phyloP scores from a whole-genome alignment of 2,888 invertebrate genomes.

The Fragum fragum region DNA sequence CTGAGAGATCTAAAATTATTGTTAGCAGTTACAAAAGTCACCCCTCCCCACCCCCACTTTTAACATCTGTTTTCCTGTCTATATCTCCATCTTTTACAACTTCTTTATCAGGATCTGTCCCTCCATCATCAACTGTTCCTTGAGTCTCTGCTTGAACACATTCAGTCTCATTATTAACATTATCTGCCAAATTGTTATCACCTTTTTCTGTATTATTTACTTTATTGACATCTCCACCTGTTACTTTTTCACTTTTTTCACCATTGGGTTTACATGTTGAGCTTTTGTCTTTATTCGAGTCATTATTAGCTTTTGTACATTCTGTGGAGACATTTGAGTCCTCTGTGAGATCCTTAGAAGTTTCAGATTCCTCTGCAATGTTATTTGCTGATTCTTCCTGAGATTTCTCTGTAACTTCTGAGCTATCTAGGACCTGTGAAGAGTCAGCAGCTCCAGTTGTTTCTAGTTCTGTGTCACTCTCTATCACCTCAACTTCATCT shows the following conservation, averaged over 20 bases:
- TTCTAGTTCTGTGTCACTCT: slow-evolving; percentile 52
- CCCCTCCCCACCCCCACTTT: slow-evolving; percentile 12
- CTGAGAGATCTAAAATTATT: no score
- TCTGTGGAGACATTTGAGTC: neutral
- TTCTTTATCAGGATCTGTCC: neutral
- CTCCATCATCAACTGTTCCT: neutral
- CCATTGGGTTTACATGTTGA: neutral
- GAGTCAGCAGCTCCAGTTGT: neutral
- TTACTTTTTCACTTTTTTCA: neutral
- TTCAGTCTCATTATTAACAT: neutral
- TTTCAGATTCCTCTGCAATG: neutral
- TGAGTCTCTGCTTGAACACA: neutral
- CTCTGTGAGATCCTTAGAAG: neutral
- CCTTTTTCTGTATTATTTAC: neutral
- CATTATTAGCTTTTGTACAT: neutral
- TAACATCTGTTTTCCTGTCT: neutral
- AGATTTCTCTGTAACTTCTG: neutral
- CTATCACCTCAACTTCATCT: slow-evolving; percentile 53
- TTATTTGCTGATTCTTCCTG: neutral
- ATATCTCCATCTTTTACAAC: neutral
- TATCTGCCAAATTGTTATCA: neutral
- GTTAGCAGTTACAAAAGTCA: neutral
- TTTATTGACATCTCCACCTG: neutral
- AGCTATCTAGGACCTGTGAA: neutral
- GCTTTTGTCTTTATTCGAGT: neutral